Conservation (phyloP, 2,113 vertebrate genomes). For the Cercocebus atys region DNA sequence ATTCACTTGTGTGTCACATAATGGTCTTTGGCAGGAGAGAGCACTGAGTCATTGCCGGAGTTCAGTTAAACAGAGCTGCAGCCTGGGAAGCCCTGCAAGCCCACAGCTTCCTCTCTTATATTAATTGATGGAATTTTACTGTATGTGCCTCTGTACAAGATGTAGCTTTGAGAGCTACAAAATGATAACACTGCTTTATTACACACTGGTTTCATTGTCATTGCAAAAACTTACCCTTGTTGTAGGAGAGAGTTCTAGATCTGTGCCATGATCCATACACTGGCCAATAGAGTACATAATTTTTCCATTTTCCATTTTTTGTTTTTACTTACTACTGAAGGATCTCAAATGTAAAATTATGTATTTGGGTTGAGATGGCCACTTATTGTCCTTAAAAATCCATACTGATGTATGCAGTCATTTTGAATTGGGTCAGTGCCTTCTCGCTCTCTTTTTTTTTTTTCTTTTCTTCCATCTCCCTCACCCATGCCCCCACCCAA, state of each 20-base stretch:
- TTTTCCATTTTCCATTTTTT: neutral
- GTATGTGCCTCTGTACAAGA: neutral
- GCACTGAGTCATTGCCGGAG: neutral
- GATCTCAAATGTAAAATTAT: constrained; percentile 22
- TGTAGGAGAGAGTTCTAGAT: constrained; percentile 30
- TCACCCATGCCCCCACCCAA: neutral
- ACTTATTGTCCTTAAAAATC: neutral
- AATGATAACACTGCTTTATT: neutral
- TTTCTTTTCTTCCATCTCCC: neutral
- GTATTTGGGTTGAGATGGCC: constrained; percentile 23
- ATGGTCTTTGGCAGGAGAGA: neutral
- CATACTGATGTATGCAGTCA: neutral
- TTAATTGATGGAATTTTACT: neutral
- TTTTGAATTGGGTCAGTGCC: constrained; percentile 59
- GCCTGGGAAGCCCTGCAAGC: neutral
- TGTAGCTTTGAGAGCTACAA: neutral
- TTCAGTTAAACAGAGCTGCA: neutral
- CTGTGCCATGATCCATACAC: neutral
- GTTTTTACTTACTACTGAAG: constrained; percentile 46
- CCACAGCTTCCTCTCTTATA: neutral
- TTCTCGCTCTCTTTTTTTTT: neutral
- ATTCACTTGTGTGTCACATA: neutral
- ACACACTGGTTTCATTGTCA: constrained; percentile 33
- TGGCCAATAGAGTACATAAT: neutral
- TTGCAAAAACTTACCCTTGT: neutral